Evolutionary conservation across 2,113 vertebrate genomes (phyloP).

Genomic region (Myiozetetes cayanensis): DNA sequence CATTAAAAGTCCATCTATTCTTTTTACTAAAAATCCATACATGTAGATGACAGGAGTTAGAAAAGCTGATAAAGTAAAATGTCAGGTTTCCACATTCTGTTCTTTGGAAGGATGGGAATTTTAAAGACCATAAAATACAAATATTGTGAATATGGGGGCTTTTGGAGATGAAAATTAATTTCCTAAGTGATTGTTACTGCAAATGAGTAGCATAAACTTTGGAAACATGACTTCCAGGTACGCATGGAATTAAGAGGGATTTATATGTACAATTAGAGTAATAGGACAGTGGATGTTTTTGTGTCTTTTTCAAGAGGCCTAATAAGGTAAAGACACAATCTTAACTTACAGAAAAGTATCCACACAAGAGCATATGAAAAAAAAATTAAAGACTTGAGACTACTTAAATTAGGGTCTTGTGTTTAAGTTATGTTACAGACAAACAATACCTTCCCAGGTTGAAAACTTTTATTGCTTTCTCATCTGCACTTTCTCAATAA

Average conservation of each 20-base stretch:
- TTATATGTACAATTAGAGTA: neutral
- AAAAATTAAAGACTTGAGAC: neutral
- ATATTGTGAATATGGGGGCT: neutral
- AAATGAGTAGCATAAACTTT: neutral
- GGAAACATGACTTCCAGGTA: neutral
- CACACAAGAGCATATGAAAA: neutral
- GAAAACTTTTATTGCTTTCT: neutral
- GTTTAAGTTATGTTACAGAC: rapidly evolving
- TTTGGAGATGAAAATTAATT: neutral
- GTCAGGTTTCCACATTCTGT: neutral
- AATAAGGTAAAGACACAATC: neutral
- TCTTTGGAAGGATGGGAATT: neutral
- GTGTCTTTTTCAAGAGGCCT: neutral
- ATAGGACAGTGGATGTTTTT: neutral
- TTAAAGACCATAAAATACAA: neutral
- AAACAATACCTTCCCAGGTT: neutral
- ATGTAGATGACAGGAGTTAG: neutral
- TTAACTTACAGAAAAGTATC: neutral
- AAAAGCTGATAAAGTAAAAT: neutral
- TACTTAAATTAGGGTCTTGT: neutral
- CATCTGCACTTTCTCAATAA: neutral
- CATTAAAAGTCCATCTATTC: neutral
- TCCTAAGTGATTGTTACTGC: neutral
- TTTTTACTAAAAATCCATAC: neutral
- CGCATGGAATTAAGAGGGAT: neutral